Conservation (phyloP, 2,888 invertebrate species). For the Drosophila rubida region DNA sequence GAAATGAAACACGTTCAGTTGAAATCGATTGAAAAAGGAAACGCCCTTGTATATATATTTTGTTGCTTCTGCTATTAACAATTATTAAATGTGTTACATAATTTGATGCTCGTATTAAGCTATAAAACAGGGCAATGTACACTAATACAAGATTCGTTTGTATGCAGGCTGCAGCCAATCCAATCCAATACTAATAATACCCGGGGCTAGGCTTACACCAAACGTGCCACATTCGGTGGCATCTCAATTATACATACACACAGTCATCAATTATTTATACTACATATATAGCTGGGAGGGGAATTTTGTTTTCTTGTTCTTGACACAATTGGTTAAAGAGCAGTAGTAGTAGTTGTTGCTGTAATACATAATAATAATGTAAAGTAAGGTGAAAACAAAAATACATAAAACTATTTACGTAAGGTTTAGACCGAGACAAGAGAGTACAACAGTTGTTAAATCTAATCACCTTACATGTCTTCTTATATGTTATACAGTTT, state of each 20-base stretch:
- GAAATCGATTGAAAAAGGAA: slow-evolving; percentile 37
- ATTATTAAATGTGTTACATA: slow-evolving; percentile 41
- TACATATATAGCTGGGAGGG: slow-evolving; percentile 11
- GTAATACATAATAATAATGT: slow-evolving; percentile 27
- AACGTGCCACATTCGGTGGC: slow-evolving; percentile 20
- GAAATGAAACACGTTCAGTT: not conserved
- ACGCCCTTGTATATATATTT: slow-evolving; percentile 31
- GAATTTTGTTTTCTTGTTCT: slow-evolving; percentile 19
- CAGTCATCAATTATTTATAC: slow-evolving; percentile 27
- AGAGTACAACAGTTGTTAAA: slow-evolving; percentile 28
- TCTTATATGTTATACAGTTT: slow-evolving; percentile 8
- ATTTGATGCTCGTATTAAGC: slow-evolving; percentile 33
- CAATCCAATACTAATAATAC: slow-evolving; percentile 4
- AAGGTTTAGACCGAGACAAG: slow-evolving; percentile 22
- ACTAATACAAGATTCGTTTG: slow-evolving; percentile 14
- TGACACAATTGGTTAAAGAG: slow-evolving; percentile 24
- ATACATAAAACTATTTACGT: slow-evolving; percentile 46
- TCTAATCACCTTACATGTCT: slow-evolving; percentile 14
- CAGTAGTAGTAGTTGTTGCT: slow-evolving; percentile 20
- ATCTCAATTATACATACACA: slow-evolving; percentile 22
- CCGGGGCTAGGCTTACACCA: not conserved
- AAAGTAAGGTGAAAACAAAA: slow-evolving; percentile 29
- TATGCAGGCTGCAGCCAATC: not conserved
- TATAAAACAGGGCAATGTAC: slow-evolving; percentile 38
- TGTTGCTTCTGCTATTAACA: slow-evolving; percentile 56